Evolutionary conservation across 2,113 vertebrate genomes (phyloP).

Genomic region (Erpornis zantholeuca): DNA sequence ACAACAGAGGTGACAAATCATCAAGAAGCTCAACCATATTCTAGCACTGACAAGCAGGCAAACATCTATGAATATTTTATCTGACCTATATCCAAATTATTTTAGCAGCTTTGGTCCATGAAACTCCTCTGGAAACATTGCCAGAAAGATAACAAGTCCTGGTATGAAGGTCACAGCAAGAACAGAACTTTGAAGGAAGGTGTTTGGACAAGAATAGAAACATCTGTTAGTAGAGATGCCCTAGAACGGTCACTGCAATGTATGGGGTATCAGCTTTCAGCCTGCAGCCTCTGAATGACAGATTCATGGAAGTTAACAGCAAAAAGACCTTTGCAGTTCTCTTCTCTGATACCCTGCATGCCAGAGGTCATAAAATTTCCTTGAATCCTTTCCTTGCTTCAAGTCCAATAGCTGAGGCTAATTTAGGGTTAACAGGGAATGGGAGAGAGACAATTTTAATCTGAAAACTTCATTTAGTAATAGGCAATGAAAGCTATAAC

Average conservation of each 20-base stretch:
- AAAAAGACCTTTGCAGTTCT: background rate
- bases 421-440: background rate
- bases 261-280: slow-evolving; percentile 44
- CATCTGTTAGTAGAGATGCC: slow-evolving; percentile 61
- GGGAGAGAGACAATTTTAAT: background rate
- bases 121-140: slow-evolving; percentile 32
- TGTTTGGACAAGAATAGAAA: slow-evolving; percentile 66
- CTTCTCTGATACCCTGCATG: background rate
- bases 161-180: slow-evolving; percentile 57
- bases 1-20: background rate
- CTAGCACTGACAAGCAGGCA: background rate
- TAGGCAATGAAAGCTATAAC: background rate
- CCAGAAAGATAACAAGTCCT: slow-evolving; percentile 48
- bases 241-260: slow-evolving; percentile 49
- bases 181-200: slow-evolving; percentile 60
- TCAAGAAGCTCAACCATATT: background rate
- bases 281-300: slow-evolving; percentile 24
- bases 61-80: slow-evolving; percentile 37
- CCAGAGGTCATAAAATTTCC: background rate
- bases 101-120: slow-evolving; percentile 8
- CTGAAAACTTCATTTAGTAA: background rate
- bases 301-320: slow-evolving; percentile 23
- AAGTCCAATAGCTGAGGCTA: background rate
- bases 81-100: slow-evolving; percentile 29
- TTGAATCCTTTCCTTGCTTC: slow-evolving; percentile 1